phyloP scores from a whole-genome alignment of 35 echinoderm and acorn worm species.

The Diadema setosum region DNA sequence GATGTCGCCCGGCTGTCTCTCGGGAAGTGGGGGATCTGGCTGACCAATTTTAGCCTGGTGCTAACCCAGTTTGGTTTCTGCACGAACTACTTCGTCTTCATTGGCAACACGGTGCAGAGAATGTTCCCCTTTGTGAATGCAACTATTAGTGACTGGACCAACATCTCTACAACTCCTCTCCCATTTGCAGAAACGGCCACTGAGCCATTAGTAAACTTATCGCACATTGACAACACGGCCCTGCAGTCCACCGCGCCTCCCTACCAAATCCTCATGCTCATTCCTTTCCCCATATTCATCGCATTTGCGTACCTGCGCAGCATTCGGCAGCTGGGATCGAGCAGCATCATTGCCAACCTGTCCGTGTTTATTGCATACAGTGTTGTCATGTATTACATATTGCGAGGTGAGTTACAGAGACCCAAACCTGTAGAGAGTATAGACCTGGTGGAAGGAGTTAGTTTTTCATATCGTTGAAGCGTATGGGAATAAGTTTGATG shows the following conservation, averaged over 20 bases:
- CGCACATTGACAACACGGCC: background rate
- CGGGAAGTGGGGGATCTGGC: slow-evolving; percentile 41
- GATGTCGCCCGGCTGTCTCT: slow-evolving; percentile 54
- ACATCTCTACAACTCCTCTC: background rate
- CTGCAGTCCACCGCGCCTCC: background rate
- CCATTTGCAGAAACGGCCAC: background rate
- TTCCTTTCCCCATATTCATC: slow-evolving; percentile 74
- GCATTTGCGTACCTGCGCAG: slow-evolving; percentile 61
- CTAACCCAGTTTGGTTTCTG: slow-evolving; percentile 97
- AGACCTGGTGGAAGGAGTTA: too few species aligned
- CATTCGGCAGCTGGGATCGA: slow-evolving; percentile 61
- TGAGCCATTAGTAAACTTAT: background rate
- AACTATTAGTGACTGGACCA: background rate
- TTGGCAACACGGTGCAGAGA: slow-evolving; percentile 63
- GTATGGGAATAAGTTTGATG: too few species aligned
- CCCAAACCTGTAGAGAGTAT: too few species aligned
- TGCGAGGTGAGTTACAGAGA: slow-evolving; percentile 22
- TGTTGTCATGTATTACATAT: slow-evolving; percentile 35
- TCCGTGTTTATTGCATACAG: slow-evolving; percentile 56
- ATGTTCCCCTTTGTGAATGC: slow-evolving; percentile 53
- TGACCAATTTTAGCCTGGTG: slow-evolving; percentile 59
- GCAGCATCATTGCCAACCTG: slow-evolving; percentile 76
- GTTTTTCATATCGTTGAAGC: too few species aligned
- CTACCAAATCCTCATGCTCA: slow-evolving; percentile 40
- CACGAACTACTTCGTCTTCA: slow-evolving; percentile 84